A percentile compares a stretch with the other conserved stretches of the same genome.
Conservation (phyloP, 2,888 invertebrate species). For the Orchesellides sinensis region DNA sequence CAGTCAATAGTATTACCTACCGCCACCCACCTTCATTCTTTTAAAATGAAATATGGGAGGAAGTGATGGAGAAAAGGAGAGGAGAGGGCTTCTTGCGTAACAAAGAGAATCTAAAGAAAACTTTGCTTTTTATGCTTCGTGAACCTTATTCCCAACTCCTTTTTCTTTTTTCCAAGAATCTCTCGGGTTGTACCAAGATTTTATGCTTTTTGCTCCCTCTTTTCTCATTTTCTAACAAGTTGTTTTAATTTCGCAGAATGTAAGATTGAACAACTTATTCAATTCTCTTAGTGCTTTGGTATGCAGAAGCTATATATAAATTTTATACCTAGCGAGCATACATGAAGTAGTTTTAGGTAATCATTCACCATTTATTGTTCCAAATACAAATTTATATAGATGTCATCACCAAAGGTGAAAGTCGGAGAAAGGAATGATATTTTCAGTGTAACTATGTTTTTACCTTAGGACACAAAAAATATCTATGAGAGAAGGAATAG, state of each 20-base stretch:
- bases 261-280: conserved; percentile 13
- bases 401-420: conserved; percentile 43
- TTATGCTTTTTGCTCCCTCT: conserved; percentile 17
- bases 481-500: background rate
- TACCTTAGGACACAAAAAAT: no score
- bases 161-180: conserved; percentile 26
- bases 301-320: background rate
- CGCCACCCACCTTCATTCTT: conserved; percentile 16
- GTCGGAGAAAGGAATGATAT: conserved; percentile 6
- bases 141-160: conserved; percentile 4
- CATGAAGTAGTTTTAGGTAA: background rate
- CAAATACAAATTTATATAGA: conserved; percentile 46
- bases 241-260: conserved; percentile 10
- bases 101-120: conserved; percentile 34
- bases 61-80: conserved; percentile 48
- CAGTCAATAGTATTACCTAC: background rate
- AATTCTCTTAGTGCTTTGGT: background rate
- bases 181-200: conserved; percentile 21
- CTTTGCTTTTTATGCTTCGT: conserved; percentile 60
- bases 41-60: conserved; percentile 44
- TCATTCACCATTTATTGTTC: background rate
- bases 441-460: conserved; percentile 43
- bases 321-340: background rate
- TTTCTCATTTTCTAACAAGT: background rate
- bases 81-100: conserved; percentile 18